phyloP scores from a whole-genome alignment of 2,888 invertebrate species.

The Aspidiotus rigidus region DNA sequence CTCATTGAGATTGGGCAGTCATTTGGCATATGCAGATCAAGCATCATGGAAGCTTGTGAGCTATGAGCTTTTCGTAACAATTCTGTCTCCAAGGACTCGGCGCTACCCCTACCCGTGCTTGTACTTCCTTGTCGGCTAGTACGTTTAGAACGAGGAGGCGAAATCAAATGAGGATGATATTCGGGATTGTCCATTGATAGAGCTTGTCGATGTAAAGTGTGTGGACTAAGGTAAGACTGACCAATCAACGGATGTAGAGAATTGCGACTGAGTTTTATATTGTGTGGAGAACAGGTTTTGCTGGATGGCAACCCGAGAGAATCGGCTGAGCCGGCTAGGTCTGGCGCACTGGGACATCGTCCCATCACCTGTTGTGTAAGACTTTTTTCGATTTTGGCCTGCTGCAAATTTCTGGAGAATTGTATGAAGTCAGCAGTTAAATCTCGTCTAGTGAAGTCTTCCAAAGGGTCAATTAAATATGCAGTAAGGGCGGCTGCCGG shows the following conservation, averaged over 20 bases:
- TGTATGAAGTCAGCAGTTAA: constrained; percentile 48
- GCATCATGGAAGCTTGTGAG: constrained; percentile 61
- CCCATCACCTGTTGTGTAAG: constrained; percentile 40
- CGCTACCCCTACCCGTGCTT: constrained; percentile 33
- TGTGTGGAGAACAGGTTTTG: constrained; percentile 11
- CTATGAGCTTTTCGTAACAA: constrained; percentile 24
- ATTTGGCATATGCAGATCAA: constrained; percentile 61
- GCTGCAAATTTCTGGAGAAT: constrained; percentile 45
- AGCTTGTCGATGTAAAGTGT: constrained; percentile 61
- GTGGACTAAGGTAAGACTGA: constrained; percentile 49
- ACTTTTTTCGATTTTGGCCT: constrained; percentile 36
- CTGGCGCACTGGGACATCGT: constrained; percentile 55
- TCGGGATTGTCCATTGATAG: constrained; percentile 65
- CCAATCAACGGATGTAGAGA: constrained; percentile 35
- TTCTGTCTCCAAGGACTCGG: constrained; percentile 34
- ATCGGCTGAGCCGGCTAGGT: constrained; percentile 44
- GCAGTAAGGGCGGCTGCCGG: constrained; percentile 38
- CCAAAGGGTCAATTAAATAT: constrained; percentile 40
- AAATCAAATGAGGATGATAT: constrained; percentile 39
- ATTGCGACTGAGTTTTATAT: constrained; percentile 35
- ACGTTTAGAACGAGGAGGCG: constrained; percentile 39
- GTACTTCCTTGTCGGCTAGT: constrained; percentile 36
- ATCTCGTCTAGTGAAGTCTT: constrained; percentile 42
- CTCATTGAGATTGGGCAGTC: constrained; percentile 52
- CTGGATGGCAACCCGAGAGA: constrained; percentile 7